phyloP scores from a whole-genome alignment of 2,888 invertebrate genomes.

The Taenaris catops region DNA sequence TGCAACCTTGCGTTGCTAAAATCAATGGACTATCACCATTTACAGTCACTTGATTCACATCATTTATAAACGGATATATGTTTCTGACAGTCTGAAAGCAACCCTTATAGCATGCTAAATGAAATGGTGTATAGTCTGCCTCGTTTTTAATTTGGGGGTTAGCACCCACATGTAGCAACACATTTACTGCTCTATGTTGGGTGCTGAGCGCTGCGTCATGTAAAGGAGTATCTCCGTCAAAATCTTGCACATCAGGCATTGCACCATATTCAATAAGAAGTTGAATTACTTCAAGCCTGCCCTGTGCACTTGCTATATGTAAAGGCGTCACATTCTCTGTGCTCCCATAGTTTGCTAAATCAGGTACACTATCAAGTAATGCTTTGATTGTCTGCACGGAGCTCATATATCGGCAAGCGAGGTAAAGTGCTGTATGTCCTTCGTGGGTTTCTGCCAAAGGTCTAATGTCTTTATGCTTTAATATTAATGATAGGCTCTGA shows the following conservation, averaged over 20 bases:
- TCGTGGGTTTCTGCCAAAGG: slow-evolving; percentile 63
- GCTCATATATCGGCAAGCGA: slow-evolving; percentile 54
- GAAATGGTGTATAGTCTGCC: slow-evolving; percentile 57
- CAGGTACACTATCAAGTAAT: slow-evolving; percentile 48
- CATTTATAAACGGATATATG: slow-evolving; percentile 50
- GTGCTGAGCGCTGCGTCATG: slow-evolving; percentile 58
- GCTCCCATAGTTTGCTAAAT: slow-evolving; percentile 64
- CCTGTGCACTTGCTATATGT: slow-evolving; percentile 59
- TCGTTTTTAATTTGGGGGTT: slow-evolving; percentile 56
- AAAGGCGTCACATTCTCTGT: slow-evolving; percentile 68
- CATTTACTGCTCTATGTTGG: slow-evolving; percentile 43
- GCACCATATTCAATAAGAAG: slow-evolving; percentile 60
- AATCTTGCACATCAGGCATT: slow-evolving; percentile 60
- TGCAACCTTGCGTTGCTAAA: slow-evolving; percentile 46
- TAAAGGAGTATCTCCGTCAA: slow-evolving; percentile 70
- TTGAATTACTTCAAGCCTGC: slow-evolving; percentile 53
- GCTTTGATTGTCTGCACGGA: slow-evolving; percentile 52
- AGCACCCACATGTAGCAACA: slow-evolving; percentile 62
- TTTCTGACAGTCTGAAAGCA: slow-evolving; percentile 44
- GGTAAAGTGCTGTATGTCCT: slow-evolving; percentile 68
- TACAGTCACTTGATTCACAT: slow-evolving; percentile 49
- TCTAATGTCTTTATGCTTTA: slow-evolving; percentile 49
- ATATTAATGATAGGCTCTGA: slow-evolving; percentile 49
- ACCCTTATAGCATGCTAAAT: slow-evolving; percentile 63
- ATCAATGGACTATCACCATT: slow-evolving; percentile 58